phyloP scores from a whole-genome alignment of 1,140 invertebrate species.

The Rhopalosiphum padi region DNA sequence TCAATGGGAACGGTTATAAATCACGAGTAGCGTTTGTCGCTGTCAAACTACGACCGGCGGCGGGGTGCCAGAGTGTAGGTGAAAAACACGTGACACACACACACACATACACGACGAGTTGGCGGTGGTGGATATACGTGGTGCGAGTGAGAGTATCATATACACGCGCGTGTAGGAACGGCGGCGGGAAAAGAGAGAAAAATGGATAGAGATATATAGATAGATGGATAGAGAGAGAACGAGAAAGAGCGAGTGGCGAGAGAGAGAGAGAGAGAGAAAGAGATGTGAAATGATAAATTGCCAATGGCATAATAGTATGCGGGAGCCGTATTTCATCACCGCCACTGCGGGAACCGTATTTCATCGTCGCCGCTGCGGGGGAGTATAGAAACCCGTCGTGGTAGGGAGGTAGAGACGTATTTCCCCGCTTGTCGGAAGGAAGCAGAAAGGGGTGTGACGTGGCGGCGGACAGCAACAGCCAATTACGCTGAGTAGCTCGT shows the following conservation, averaged over 20 bases:
- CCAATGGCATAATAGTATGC: conserved; percentile 45
- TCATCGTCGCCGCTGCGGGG: conserved; percentile 4
- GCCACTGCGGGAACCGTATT: neutral
- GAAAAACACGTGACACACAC: conserved; percentile 17
- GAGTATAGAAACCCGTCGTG: neutral
- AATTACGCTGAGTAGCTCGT: conserved; percentile 54
- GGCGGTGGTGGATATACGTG: neutral
- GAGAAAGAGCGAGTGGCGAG: neutral
- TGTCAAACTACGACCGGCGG: neutral
- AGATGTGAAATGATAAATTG: conserved; percentile 52
- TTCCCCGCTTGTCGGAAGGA: neutral
- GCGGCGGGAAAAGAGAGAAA: neutral
- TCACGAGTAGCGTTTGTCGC: conserved; percentile 31
- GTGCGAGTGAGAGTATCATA: neutral
- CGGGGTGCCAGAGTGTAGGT: neutral
- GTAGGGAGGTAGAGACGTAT: neutral
- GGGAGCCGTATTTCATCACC: conserved; percentile 45
- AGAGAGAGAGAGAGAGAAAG: neutral
- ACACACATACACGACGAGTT: neutral
- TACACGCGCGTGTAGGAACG: neutral
- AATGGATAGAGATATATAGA: neutral
- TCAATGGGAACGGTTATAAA: conserved; percentile 28
- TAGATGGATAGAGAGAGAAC: too few species aligned
- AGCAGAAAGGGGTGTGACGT: neutral
- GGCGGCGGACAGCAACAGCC: conserved; percentile 3